Evolutionary conservation across 2,113 vertebrate genomes (phyloP).

Genomic region (Mustelus asterias): DNA sequence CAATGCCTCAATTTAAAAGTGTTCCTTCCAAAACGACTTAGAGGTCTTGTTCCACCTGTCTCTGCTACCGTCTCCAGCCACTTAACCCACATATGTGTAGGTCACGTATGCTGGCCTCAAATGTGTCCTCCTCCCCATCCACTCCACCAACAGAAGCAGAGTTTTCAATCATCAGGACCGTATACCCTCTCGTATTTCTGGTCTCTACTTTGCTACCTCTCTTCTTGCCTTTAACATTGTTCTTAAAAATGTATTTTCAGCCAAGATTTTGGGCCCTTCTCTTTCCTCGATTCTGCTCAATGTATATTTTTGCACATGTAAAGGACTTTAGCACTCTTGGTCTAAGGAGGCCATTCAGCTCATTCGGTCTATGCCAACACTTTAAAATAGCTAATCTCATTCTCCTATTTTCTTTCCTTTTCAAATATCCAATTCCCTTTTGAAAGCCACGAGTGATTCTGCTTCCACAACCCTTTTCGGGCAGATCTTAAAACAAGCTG

Average conservation of each 20-base stretch:
- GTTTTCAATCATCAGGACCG: background rate
- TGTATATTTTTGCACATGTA: background rate
- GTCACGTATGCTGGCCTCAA: background rate
- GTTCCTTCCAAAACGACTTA: background rate
- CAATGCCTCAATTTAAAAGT: background rate
- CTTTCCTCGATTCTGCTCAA: background rate
- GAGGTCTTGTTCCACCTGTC: background rate
- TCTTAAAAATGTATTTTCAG: background rate
- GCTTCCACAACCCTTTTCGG: background rate
- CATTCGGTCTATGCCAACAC: background rate
- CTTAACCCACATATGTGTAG: background rate
- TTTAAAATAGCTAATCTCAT: background rate
- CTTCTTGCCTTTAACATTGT: background rate
- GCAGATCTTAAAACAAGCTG: background rate
- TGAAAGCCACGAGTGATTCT: background rate
- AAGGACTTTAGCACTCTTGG: background rate
- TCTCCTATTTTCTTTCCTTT: background rate
- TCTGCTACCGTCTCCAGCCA: background rate
- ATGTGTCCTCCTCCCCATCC: background rate
- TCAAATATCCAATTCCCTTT: background rate
- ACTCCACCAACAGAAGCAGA: background rate
- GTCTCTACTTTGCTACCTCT: background rate
- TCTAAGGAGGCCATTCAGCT: background rate
- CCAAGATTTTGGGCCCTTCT: background rate
- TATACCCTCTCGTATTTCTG: background rate